Evolutionary conservation across 1,140 invertebrate genomes (phyloP).

Genomic region (Bombus affinis): DNA sequence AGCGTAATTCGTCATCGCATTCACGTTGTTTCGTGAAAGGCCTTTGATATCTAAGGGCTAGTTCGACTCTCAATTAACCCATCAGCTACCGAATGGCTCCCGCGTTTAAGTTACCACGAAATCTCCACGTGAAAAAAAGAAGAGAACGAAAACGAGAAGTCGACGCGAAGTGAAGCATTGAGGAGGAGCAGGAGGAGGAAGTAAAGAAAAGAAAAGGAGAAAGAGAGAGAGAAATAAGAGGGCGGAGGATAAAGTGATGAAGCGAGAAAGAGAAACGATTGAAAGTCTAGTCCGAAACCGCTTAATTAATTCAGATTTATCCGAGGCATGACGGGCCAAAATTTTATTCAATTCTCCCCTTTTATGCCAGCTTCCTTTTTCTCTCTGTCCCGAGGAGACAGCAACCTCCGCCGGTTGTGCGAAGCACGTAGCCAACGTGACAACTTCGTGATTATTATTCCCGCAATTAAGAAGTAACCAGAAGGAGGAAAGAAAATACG

Average conservation of each 20-base stretch:
- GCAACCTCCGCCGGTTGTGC: slow-evolving; percentile 24
- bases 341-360: slow-evolving; percentile 80
- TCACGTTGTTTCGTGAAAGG: slow-evolving; percentile 69
- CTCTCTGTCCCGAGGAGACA: slow-evolving; percentile 3
- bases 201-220: slow-evolving; percentile 10
- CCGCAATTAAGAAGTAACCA: slow-evolving; percentile 62
- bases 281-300: slow-evolving; percentile 73
- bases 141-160: slow-evolving; percentile 54
- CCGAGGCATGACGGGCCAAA: slow-evolving; percentile 78
- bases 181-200: slow-evolving; percentile 2
- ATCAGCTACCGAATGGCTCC: slow-evolving; percentile 80
- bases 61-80: slow-evolving; percentile 80
- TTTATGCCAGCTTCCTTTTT: slow-evolving; percentile 67
- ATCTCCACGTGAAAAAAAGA: slow-evolving; percentile 61
- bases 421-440: slow-evolving; percentile 46
- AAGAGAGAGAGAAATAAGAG: background rate
- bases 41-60: slow-evolving; percentile 74
- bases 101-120: slow-evolving; percentile 75
- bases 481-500: slow-evolving; percentile 25
- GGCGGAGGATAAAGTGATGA: background rate
- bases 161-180: slow-evolving; percentile 41
- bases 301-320: slow-evolving; percentile 82
- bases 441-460: slow-evolving; percentile 66
- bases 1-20: slow-evolving; percentile 71
- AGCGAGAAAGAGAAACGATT: slow-evolving; percentile 53